phyloP scores from a whole-genome alignment of 2,888 invertebrate genomes.

The Opisthograptis luteolata region DNA sequence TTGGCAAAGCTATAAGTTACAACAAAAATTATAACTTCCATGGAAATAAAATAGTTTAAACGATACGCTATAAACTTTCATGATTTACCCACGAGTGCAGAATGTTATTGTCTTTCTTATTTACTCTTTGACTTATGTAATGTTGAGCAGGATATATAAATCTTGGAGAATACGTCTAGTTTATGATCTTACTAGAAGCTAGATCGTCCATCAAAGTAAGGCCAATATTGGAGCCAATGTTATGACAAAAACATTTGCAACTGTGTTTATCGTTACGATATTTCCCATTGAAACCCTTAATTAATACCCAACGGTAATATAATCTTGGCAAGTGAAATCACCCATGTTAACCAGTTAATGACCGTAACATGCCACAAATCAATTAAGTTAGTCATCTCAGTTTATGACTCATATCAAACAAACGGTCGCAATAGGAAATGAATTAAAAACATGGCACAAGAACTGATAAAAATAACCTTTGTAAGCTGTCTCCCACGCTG shows the following conservation, averaged over 20 bases:
- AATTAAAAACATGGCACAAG: constrained; percentile 28
- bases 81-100: constrained; percentile 8
- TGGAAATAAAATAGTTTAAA: constrained; percentile 8
- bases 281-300: constrained; percentile 5
- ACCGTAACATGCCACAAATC: constrained; percentile 74
- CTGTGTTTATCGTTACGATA: not conserved
- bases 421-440: constrained; percentile 50
- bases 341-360: constrained; percentile 66
- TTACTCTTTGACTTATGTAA: not conserved
- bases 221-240: not conserved
- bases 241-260: constrained; percentile 11
- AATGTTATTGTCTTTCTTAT: constrained; percentile 10
- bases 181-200: not conserved
- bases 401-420: constrained; percentile 69
- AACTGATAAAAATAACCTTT: constrained; percentile 24
- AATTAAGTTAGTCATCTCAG: constrained; percentile 75
- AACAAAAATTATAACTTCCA: constrained; percentile 5
- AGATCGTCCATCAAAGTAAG: no score
- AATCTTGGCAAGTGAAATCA: constrained; percentile 56
- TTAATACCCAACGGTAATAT: not conserved
- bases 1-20: constrained; percentile 5
- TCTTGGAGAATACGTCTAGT: not conserved
- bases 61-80: constrained; percentile 4
- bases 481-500: constrained; percentile 17
- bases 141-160: constrained; percentile 5